phyloP scores from a whole-genome alignment of 1,140 invertebrate genomes.

The Bilobella aurantiaca region DNA sequence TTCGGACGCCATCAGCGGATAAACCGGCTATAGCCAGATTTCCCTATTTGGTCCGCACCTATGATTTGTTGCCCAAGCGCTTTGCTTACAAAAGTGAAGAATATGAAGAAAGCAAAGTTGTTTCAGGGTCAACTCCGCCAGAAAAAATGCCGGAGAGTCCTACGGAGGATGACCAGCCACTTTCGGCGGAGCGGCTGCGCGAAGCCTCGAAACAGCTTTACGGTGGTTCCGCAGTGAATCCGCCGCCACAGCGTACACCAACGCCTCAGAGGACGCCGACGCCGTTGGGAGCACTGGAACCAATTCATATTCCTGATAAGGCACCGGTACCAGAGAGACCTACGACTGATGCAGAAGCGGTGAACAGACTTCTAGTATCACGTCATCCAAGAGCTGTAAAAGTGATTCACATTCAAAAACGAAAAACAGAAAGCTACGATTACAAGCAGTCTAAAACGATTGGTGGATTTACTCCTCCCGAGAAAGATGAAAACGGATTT shows the following conservation, averaged over 20 bases:
- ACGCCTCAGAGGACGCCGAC: background rate
- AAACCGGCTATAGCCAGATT: background rate
- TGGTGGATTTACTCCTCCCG: background rate
- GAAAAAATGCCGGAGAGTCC: background rate
- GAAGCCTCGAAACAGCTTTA: background rate
- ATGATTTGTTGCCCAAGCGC: background rate
- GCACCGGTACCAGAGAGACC: background rate
- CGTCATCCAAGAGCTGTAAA: background rate
- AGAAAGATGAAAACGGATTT: background rate
- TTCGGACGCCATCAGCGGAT: background rate
- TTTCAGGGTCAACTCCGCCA: background rate
- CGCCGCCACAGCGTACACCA: background rate
- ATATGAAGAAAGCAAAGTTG: background rate
- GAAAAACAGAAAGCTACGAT: background rate
- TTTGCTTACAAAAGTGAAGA: background rate
- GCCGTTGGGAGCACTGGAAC: background rate
- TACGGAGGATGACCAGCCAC: background rate
- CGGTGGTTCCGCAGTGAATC: background rate
- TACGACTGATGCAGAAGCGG: background rate
- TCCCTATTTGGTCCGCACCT: background rate
- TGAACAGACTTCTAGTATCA: background rate
- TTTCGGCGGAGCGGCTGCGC: background rate
- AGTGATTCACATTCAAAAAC: conserved; percentile 4
- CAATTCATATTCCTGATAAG: background rate
- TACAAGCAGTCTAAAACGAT: background rate